These are phyloP conservation scores for Patella vulgata DNA, from an alignment of 1,140 invertebrate species.

Conservation along the genomic window DNA sequence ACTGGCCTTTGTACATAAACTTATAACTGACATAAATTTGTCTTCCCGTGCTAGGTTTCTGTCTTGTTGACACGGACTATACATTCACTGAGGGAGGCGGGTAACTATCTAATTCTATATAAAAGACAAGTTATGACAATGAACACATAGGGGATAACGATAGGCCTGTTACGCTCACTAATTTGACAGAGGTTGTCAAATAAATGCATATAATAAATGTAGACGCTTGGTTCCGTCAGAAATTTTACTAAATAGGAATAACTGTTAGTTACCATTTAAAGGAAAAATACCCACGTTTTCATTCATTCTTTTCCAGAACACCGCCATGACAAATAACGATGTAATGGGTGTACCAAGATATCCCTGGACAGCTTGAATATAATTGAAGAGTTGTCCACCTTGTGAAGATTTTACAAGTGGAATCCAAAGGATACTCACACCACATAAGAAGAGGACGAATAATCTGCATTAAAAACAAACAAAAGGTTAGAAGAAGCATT, in stretches of 20 bases:
- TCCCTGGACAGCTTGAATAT: slow-evolving; percentile 71
- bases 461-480: slow-evolving; percentile 55
- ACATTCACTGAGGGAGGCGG: too few relatives aligned
- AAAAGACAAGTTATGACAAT: too few relatives aligned
- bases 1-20: background rate
- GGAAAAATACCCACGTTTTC: slow-evolving; percentile 65
- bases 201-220: too few relatives aligned
- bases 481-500: background rate
- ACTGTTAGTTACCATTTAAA: too few relatives aligned
- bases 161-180: too few relatives aligned
- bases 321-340: slow-evolving; percentile 69
- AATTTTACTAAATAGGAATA: too few relatives aligned
- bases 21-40: background rate
- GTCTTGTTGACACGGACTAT: too few relatives aligned
- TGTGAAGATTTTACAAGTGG: slow-evolving; percentile 70
- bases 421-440: slow-evolving; percentile 71
- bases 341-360: slow-evolving; percentile 72
- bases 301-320: slow-evolving; percentile 69
- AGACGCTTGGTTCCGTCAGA: too few relatives aligned
- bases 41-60: background rate
- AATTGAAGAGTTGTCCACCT: slow-evolving; percentile 71
- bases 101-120: too few relatives aligned
- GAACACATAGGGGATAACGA: too few relatives aligned
- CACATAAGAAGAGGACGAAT: slow-evolving; percentile 69
- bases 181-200: too few relatives aligned